phyloP scores from a whole-genome alignment of 2,113 vertebrate species.

The Osmerus mordax region DNA sequence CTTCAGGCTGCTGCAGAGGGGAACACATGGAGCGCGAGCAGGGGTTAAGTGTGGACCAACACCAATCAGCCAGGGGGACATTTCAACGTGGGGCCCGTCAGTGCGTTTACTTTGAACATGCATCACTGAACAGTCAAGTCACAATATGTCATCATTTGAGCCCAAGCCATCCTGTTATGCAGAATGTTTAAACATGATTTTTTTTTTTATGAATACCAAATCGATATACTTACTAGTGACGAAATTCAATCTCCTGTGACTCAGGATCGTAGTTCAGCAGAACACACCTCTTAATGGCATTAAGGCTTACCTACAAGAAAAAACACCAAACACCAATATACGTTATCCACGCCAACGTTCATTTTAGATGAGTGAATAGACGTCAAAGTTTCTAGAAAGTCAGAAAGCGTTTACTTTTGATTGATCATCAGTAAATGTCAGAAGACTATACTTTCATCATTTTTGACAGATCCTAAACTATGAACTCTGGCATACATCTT shows the following conservation, averaged over 20 bases:
- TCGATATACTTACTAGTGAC: slow-evolving; percentile 85
- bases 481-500: background rate
- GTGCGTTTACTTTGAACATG: slow-evolving; percentile 79
- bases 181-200: background rate
- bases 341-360: background rate
- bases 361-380: background rate
- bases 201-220: no score
- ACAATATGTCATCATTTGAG: slow-evolving; percentile 66
- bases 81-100: slow-evolving; percentile 52
- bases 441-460: slow-evolving; percentile 76
- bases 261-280: slow-evolving; percentile 77
- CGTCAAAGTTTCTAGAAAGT: slow-evolving; percentile 30
- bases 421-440: slow-evolving; percentile 63
- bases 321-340: background rate
- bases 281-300: slow-evolving; percentile 86
- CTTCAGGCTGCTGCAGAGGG: slow-evolving; percentile 80
- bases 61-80: background rate
- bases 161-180: background rate
- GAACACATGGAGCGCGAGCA: background rate
- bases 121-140: slow-evolving; percentile 72
- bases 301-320: slow-evolving; percentile 79
- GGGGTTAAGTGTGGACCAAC: background rate
- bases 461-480: background rate
- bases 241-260: slow-evolving; percentile 79
- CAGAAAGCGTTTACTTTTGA: slow-evolving; percentile 71